These are phyloP conservation scores for Euplexia lucipara DNA, from an alignment of 2,888 invertebrate species.

Conservation along the genomic window DNA sequence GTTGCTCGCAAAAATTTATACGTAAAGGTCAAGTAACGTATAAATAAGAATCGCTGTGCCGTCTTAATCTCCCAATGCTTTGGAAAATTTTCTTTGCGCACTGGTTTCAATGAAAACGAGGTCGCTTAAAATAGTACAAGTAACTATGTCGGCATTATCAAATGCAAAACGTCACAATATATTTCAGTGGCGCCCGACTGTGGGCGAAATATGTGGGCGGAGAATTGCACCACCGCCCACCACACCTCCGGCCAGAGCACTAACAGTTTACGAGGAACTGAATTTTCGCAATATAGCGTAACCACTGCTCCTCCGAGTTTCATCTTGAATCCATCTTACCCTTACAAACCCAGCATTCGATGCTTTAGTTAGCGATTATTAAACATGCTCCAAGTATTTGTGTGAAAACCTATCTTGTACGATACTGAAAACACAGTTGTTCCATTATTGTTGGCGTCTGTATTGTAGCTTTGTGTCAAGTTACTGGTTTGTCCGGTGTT, in stretches of 20 bases:
- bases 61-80: constrained; percentile 26
- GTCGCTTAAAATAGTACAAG: constrained; percentile 58
- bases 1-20: neutral
- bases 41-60: constrained; percentile 2
- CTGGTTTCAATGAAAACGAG: constrained; percentile 50
- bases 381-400: constrained; percentile 5
- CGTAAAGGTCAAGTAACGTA: constrained; percentile 25
- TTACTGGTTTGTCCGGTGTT: constrained; percentile 54
- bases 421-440: constrained; percentile 59
- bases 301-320: constrained; percentile 56
- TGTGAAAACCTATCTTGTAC: constrained; percentile 33
- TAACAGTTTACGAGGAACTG: constrained; percentile 22
- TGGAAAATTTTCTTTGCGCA: constrained; percentile 52
- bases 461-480: constrained; percentile 57
- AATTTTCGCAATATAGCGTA: constrained; percentile 34
- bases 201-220: constrained; percentile 75
- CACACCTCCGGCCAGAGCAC: constrained; percentile 38
- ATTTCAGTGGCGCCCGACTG: constrained; percentile 71
- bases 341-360: constrained; percentile 22
- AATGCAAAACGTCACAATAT: constrained; percentile 67
- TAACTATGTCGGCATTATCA: constrained; percentile 58
- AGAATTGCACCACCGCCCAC: constrained; percentile 74
- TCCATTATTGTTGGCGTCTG: constrained; percentile 62
- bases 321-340: constrained; percentile 1
- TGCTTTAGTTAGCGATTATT: constrained; percentile 5